Conservation (phyloP, 1,140 invertebrate genomes). For the Capitella teleta region DNA sequence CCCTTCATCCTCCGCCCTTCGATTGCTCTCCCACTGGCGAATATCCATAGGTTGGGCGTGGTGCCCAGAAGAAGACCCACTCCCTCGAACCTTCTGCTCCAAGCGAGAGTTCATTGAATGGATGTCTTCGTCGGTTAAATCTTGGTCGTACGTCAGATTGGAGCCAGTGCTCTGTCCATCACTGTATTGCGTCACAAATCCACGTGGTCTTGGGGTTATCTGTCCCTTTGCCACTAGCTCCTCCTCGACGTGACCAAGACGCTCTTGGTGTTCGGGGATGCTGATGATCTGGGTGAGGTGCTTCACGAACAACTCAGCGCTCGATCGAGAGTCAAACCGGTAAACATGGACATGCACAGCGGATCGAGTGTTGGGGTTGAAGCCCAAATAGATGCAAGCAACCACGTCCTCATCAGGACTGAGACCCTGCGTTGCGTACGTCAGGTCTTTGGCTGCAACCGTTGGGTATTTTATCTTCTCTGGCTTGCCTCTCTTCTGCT, state of each 20-base stretch:
- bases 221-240: conserved; percentile 25
- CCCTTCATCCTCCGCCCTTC: conserved; percentile 12
- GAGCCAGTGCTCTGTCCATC: not conserved
- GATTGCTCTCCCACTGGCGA: no score
- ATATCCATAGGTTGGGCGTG: conserved; percentile 9
- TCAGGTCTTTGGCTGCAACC: conserved; percentile 30
- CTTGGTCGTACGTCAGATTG: not conserved
- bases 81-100: not conserved
- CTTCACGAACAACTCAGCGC: conserved; percentile 68
- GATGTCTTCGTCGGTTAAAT: not conserved
- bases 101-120: not conserved
- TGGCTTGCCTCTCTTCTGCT: conserved; percentile 22
- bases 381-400: conserved; percentile 62
- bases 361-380: conserved; percentile 67
- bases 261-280: conserved; percentile 62
- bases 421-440: conserved; percentile 21
- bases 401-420: conserved; percentile 55
- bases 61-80: not conserved
- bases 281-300: conserved; percentile 73
- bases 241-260: conserved; percentile 41
- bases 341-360: conserved; percentile 88
- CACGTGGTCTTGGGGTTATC: conserved; percentile 14
- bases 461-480: conserved; percentile 31
- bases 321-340: conserved; percentile 83
- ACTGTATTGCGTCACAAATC: not conserved